Conservation (phyloP, 2,797 vertebrate genomes). For the Diceros bicornis region DNA sequence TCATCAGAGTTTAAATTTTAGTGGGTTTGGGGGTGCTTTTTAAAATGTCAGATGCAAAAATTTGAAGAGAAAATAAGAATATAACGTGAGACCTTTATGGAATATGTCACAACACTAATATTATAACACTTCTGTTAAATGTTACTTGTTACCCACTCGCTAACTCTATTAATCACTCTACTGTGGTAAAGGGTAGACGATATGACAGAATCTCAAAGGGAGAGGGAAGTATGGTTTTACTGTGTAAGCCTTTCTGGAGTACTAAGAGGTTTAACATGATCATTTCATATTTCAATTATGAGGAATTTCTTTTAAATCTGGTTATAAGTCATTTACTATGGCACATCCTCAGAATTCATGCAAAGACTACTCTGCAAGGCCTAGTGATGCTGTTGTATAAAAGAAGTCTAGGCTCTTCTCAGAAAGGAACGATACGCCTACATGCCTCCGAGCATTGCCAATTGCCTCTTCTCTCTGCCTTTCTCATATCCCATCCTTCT, state of each 20-base stretch:
- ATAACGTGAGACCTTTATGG: not conserved
- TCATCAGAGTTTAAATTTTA: not conserved
- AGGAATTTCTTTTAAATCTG: slow-evolving; percentile 33
- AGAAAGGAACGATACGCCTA: not conserved
- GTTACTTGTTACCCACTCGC: not conserved
- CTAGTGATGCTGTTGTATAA: not conserved
- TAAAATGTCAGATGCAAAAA: slow-evolving; percentile 12
- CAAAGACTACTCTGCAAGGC: not conserved
- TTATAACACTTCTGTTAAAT: not conserved
- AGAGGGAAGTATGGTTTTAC: not conserved
- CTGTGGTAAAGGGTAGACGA: not conserved
- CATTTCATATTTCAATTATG: not conserved
- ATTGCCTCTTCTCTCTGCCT: not conserved
- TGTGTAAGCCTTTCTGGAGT: not conserved
- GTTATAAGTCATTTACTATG: not conserved
- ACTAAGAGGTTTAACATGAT: not conserved
- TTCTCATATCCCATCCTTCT: not conserved
- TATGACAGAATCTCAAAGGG: not conserved
- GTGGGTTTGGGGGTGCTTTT: not conserved
- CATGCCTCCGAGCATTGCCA: not conserved
- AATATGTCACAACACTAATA: not conserved
- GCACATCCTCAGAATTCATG: not conserved
- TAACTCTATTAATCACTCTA: not conserved
- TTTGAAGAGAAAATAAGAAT: not conserved
- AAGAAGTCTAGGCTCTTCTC: not conserved